Base-by-base conservation (phyloP, 1,140 invertebrate genomes). In the Drosophila takahashii region DNA sequence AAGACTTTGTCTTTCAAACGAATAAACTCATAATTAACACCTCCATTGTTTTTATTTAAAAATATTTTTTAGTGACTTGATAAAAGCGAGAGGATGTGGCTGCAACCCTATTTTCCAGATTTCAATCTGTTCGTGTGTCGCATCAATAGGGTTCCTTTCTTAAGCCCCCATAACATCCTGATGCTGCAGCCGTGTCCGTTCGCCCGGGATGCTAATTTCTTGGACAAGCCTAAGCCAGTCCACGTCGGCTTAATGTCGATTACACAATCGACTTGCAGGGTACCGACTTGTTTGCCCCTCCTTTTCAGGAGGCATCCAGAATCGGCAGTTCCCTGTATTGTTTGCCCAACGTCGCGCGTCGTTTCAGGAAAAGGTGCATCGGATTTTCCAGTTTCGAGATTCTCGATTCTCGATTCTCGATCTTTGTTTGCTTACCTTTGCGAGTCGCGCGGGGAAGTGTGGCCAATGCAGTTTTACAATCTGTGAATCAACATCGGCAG, bases 341-440 rank as follows among this genome's bases (percentile, higher is more conserved):
- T 87, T 87, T 87, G 79, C 44, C 58, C 52, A 67, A 45, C 69
- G 81, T 78, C 81, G 83, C 51, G 79, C 81, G 83, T 78, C 81
- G 83, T 64, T 75, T 60, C 34, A 44, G 53, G 32, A 53, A 58
- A 76, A 77, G 73, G 73, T 77, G 61, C 73, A 77, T 37, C 53
- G 73, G 42, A 58, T 70, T 77, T 64, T 54, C 60, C 48, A 54
- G 29, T 22, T 48, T 27, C 45, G 53, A 62, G 77, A 39, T 60
- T 27, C 34, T 45, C 73, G 73, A 80, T 57, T 22, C 22, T 64
- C 50, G 73, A 77, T 48, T 65, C 56, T 73, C 57, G 61, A 80
- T 75, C 59, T 77, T 53, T 75, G 37, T 84, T 76, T 56, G 64
- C 56, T 77, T 80, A 62, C 70, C 61, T 73, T 48, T 60, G 69